Conservation (phyloP, 2,888 invertebrate genomes). For the Pegoplata infirma region DNA sequence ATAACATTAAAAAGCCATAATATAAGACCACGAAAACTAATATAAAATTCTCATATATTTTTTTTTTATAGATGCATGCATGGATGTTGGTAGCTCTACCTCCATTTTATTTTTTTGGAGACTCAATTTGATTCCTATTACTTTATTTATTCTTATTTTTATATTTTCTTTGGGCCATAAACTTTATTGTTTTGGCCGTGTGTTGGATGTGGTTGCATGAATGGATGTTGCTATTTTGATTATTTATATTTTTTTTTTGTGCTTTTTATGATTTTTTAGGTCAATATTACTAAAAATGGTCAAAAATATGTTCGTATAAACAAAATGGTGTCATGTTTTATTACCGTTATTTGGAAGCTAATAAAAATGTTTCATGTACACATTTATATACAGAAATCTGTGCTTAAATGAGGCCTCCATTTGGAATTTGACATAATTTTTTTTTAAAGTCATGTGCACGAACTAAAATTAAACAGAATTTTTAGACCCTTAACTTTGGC, state of each 20-base stretch:
- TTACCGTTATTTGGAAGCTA: conserved; percentile 55
- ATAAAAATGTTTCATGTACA: conserved; percentile 45
- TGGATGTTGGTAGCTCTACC: conserved; percentile 1
- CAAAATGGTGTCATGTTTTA: conserved; percentile 67
- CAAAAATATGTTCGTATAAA: conserved; percentile 33
- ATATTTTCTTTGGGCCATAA: conserved; percentile 46
- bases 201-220: neutral
- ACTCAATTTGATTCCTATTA: conserved; percentile 53
- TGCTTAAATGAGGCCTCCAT: too few species aligned
- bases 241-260: too few species aligned
- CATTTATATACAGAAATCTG: too few species aligned
- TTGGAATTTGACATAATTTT: neutral
- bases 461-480: too few species aligned
- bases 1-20: conserved; percentile 55
- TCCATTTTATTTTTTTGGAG: conserved; percentile 16
- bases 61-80: neutral
- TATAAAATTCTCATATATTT: conserved; percentile 49
- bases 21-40: conserved; percentile 39
- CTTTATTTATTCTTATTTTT: conserved; percentile 43
- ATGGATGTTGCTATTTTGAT: conserved; percentile 26
- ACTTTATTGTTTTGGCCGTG: conserved; percentile 43
- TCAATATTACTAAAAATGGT: conserved; percentile 55
- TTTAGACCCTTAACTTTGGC: too few species aligned
- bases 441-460: too few species aligned
- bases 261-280: conserved; percentile 60